phyloP scores from a whole-genome alignment of 2,113 vertebrate genomes.

The Willisornis vidua region DNA sequence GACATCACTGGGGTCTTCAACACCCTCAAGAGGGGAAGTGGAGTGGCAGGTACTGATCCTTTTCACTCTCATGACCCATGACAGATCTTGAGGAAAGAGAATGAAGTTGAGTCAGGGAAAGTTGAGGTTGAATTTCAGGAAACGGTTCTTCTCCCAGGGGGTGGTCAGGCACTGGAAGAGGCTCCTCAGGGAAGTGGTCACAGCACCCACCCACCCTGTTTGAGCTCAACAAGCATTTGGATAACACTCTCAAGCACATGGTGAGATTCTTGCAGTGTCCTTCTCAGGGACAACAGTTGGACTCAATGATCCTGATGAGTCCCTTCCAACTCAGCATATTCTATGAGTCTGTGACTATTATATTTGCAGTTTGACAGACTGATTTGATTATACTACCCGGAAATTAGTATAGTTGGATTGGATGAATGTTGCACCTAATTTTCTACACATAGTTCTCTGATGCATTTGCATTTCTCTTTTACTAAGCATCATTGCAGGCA shows the following conservation, averaged over 20 bases:
- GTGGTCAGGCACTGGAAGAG: background rate
- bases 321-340: background rate
- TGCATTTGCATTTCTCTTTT: background rate
- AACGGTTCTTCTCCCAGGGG: background rate
- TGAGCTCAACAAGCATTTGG: accelerated
- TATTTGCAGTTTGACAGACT: background rate
- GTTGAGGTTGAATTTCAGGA: background rate
- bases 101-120: background rate
- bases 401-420: background rate
- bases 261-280: background rate
- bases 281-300: background rate
- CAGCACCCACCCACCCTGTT: background rate
- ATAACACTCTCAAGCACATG: accelerated
- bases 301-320: background rate
- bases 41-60: accelerated
- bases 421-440: background rate
- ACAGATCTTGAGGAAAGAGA: background rate
- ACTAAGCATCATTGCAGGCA: background rate
- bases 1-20: background rate
- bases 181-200: background rate
- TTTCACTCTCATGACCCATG: too few relatives aligned
- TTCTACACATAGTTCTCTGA: background rate
- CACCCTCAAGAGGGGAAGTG: background rate
- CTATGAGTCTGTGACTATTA: background rate
- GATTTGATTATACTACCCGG: background rate